These are phyloP conservation scores for Hyperopisus bebe DNA, from an alignment of 2,113 vertebrate genomes.

Conservation along the genomic window DNA sequence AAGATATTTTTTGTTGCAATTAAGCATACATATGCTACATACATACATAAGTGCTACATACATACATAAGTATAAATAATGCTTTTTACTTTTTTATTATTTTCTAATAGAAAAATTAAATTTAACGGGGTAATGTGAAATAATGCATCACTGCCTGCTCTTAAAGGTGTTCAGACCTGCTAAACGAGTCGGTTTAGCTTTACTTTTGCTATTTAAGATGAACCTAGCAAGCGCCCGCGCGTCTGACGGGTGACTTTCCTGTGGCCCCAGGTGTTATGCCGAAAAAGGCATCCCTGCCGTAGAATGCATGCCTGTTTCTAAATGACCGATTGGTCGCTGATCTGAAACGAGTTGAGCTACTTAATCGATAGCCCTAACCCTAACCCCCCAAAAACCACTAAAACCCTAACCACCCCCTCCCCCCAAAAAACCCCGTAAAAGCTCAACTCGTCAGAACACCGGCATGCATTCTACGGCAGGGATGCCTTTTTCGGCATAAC, in stretches of 20 bases:
- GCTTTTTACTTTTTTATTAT: background rate
- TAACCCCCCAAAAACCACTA: too few species aligned
- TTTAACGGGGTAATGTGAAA: background rate
- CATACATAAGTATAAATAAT: background rate
- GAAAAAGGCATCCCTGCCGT: too few species aligned
- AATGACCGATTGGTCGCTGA: too few species aligned
- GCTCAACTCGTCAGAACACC: too few species aligned
- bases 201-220: background rate
- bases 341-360: too few species aligned
- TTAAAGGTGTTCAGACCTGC: background rate
- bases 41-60: background rate
- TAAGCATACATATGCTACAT: background rate
- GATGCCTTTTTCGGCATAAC: too few species aligned
- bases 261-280: too few species aligned
- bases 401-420: too few species aligned
- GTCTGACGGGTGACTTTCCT: background rate
- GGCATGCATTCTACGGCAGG: too few species aligned
- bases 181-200: background rate
- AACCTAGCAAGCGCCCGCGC: background rate
- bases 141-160: background rate
- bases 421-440: too few species aligned
- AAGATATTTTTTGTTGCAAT: background rate
- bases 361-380: too few species aligned
- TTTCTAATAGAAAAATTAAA: background rate
- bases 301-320: too few species aligned